phyloP scores from a whole-genome alignment of 2,797 vertebrate species.

The Karalla daura region DNA sequence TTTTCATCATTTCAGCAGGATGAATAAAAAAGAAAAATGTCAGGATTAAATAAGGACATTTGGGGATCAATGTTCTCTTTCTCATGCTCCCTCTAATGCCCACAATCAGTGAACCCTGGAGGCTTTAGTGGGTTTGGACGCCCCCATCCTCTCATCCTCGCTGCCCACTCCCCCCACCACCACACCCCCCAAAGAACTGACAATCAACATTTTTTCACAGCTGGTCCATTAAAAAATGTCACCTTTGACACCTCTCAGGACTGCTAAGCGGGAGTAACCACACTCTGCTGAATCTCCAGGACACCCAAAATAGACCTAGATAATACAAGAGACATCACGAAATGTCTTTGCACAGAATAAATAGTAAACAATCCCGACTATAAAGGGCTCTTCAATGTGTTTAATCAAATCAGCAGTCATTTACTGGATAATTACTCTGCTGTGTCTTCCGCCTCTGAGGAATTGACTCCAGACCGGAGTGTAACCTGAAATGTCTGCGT shows the following conservation, averaged over 20 bases:
- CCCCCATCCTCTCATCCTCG: conserved; percentile 21
- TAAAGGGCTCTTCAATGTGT: not conserved
- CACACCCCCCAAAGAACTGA: conserved; percentile 31
- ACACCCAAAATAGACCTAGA: not conserved
- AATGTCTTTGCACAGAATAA: not conserved
- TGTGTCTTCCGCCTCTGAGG: not conserved
- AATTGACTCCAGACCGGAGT: not conserved
- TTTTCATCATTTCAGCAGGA: not conserved
- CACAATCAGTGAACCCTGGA: not conserved
- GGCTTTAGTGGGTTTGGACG: not conserved
- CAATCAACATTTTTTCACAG: not conserved
- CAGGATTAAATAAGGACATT: not conserved
- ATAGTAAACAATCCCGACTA: not conserved
- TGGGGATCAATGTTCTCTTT: not conserved
- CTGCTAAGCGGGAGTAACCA: not conserved
- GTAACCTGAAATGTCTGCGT: conserved; percentile 18
- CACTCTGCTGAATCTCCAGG: not conserved
- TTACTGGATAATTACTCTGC: not conserved
- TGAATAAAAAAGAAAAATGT: not conserved
- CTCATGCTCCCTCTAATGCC: not conserved
- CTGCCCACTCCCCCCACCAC: too few relatives aligned
- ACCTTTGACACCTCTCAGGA: not conserved
- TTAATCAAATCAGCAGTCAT: not conserved
- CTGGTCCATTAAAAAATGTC: not conserved
- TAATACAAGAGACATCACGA: not conserved